Base-by-base conservation (phyloP, 2,888 invertebrate species). In the Andrena chrysosceles region DNA sequence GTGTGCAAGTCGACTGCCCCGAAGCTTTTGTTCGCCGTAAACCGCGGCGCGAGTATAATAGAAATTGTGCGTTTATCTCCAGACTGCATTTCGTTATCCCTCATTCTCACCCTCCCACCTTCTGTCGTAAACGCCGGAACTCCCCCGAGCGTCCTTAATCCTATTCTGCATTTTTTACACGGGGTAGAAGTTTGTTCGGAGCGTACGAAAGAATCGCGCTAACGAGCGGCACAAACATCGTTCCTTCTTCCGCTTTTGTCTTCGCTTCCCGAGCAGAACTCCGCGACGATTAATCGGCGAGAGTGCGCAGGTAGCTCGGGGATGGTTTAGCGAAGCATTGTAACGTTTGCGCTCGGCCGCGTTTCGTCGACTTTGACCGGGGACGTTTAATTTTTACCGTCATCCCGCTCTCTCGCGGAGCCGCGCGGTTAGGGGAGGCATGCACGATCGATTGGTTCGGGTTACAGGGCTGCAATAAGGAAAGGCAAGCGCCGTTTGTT, bases 401-500 rank as follows among this genome's bases (percentile, higher is more conserved):
- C 10, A 26, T 52, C 52, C 8, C 20, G 10, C 4, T 10, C 10
- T 13, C 10, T 10, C 8, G 56, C 20, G 23, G 23, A 26, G 56
- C 10, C 23, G 10, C 10, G 56, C 10, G 4, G 10, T 26, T 56
- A 23, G 26, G 42, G 23, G 23, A 2, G 23, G 26, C 23, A 10
- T 26, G 26, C 23, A 23, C 20, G 31, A 74, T 74, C 66, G 66
- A 74, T 74, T 33, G n/a, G 16, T n/a, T 16, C 16, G 20, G 42
- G 56, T 64, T 66, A 56, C 29, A 49, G 66, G 13, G 23, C 26
- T 54, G 71, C 42, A 60, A 48, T 42, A 62, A 54, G 52, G 69
- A 69, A 62, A 62, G 63, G 20, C 52, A 52, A 70, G 66, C 59
- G 10, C 10, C 48, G 59, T 7, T 74, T 67, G 67, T 74, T 67